Percentiles rank a stretch among this genome's conserved stretches.
Conservation (phyloP, 2,113 vertebrate species). For the Corythornis vintsioides region DNA sequence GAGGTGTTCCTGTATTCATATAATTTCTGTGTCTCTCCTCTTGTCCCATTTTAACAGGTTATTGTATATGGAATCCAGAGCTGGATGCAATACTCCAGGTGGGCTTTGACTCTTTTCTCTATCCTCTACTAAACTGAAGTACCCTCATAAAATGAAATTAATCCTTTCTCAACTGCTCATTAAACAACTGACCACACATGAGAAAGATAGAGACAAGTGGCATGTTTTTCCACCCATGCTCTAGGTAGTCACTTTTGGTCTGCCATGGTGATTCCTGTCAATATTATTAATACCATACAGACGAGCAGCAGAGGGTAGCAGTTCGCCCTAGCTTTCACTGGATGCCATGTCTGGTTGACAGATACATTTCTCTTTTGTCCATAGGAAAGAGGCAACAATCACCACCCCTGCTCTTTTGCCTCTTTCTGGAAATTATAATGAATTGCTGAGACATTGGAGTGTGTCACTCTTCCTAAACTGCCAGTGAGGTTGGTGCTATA, state of each 20-base stretch:
- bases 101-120: neutral
- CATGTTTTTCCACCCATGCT: neutral
- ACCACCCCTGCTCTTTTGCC: neutral
- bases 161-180: neutral
- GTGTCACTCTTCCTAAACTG: neutral
- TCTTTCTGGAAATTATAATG: conserved; percentile 34
- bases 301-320: neutral
- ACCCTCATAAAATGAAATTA: neutral
- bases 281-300: neutral
- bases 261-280: neutral
- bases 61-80: neutral
- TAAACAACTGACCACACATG: neutral
- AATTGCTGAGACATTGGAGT: neutral
- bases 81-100: too few relatives aligned
- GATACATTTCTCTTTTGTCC: neutral
- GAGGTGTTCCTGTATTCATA: accelerated
- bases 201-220: neutral
- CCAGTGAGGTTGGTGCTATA: neutral
- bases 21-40: neutral
- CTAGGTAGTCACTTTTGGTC: neutral
- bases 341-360: neutral
- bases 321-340: neutral
- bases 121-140: neutral
- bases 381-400: conserved; percentile 36
- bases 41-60: neutral